Evolutionary conservation across 1,140 invertebrate species (phyloP), one percentile per base, ranked within the genome.

Genomic region (Pomacea maculata): DNA sequence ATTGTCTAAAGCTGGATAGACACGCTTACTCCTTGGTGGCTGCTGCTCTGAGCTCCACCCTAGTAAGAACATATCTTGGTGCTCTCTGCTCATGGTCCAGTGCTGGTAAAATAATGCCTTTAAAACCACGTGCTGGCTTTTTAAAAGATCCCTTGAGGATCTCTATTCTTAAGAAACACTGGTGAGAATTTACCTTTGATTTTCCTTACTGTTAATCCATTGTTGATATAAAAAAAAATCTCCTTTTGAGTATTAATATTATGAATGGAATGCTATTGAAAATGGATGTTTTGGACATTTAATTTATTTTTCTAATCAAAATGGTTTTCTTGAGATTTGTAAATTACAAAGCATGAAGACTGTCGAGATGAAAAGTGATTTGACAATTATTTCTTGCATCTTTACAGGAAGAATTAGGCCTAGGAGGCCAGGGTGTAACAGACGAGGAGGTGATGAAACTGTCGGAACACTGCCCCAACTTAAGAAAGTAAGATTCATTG

Each of bases 321-420:
- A 45, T 45, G 34, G 34, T 45, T 45, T 45, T 45, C 34, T 45
- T 45, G 34, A 45, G 34, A 45, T 45, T 45, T 45, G 6, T 45
- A 45, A 45, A 45, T 0, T 0, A 6, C 34, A 45, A 45, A 45
- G 34, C 34, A 45, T 4, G 34, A 45, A 45, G 34, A 45, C 34
- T 45, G 34, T 4, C 34, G 0, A 0, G 34, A 6, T 45, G 25
- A 14, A 8, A 71, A 1, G 12, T 71, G 21, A 10, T 29, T 71
- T 25, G 68, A 12, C 25, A 4, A 45, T 71, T 29, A 1, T 12
- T 71, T 12, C 12, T 5, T 29, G 25, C 12, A 71, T 7, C 64
- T 29, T 83, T 83, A 19, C 73, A 89, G 88, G 85, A 88, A 80
- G 87, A 88, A 81, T 61, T 89, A 34, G 84, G 87, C 34, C 78